phyloP scores from a whole-genome alignment of 2,797 vertebrate species.

The Coreius guichenoti region DNA sequence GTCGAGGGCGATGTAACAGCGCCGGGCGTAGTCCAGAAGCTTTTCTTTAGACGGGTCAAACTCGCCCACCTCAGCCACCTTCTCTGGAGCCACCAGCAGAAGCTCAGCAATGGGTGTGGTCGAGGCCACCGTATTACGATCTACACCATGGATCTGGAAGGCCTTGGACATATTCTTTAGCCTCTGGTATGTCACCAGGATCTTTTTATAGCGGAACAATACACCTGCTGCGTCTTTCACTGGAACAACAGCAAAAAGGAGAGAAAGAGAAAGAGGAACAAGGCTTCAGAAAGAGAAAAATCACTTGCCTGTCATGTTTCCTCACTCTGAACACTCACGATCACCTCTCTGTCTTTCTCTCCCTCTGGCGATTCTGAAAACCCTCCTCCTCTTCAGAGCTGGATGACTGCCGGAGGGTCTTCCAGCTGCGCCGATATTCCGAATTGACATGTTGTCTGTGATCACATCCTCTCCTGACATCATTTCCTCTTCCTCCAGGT shows the following conservation, averaged over 20 bases:
- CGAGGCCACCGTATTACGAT: constrained; percentile 91
- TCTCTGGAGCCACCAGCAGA: constrained; percentile 90
- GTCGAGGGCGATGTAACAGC: constrained; percentile 88
- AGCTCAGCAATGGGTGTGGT: constrained; percentile 93
- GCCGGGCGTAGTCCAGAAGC: constrained; percentile 90
- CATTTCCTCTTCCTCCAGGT: constrained; percentile 80
- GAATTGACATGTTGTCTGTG: constrained; percentile 69
- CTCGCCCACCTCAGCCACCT: constrained; percentile 88
- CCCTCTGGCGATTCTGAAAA: constrained; percentile 78
- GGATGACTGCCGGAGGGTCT: constrained; percentile 67
- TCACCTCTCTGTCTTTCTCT: constrained; percentile 89
- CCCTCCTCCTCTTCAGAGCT: constrained; percentile 77
- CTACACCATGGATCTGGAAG: constrained; percentile 90
- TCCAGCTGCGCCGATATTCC: constrained; percentile 51
- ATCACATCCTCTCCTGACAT: constrained; percentile 77
- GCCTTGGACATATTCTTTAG: constrained; percentile 93
- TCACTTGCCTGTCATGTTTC: background rate
- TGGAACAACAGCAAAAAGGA: constrained; percentile 57
- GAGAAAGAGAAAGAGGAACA: background rate
- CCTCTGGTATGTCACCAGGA: constrained; percentile 90
- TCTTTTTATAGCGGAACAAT: constrained; percentile 93
- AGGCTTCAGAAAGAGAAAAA: background rate
- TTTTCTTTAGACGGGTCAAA: constrained; percentile 92
- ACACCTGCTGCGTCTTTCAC: constrained; percentile 92
- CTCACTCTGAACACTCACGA: background rate